phyloP scores from a whole-genome alignment of 2,797 vertebrate genomes.

The Setipinna tenuifilis region DNA sequence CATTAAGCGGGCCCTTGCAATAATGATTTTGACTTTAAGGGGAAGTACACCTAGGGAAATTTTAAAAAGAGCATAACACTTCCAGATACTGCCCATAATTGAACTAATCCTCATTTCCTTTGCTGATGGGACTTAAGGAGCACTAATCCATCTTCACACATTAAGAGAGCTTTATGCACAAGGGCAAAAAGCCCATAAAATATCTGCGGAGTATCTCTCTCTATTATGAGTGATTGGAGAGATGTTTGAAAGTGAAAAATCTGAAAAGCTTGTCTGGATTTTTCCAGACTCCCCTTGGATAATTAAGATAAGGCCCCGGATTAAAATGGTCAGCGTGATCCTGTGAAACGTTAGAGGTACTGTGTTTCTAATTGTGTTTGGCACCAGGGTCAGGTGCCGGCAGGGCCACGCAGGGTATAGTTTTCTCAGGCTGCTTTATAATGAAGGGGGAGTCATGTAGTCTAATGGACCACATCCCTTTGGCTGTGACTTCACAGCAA shows the following conservation, averaged over 20 bases:
- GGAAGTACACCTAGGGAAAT: not conserved
- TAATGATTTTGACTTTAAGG: conserved; percentile 4
- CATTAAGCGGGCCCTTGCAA: not conserved
- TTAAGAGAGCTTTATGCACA: not conserved
- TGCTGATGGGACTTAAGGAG: not conserved
- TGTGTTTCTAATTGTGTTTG: conserved; percentile 81
- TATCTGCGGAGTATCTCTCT: not conserved
- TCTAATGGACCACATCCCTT: conserved; percentile 94
- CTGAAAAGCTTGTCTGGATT: conserved; percentile 46
- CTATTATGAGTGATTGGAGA: conserved; percentile 27
- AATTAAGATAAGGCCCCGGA: conserved; percentile 78
- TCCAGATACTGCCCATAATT: not conserved
- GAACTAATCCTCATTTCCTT: conserved; percentile 1
- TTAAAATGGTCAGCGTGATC: conserved; percentile 76
- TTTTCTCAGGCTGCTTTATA: conserved; percentile 87
- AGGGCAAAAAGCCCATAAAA: not conserved
- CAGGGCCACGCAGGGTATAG: conserved; percentile 79
- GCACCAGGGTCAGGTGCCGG: conserved; percentile 85
- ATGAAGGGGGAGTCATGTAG: conserved; percentile 84
- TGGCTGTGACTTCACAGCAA: conserved; percentile 80
- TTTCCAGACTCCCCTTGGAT: conserved; percentile 65
- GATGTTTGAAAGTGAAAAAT: conserved; percentile 39
- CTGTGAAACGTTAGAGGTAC: conserved; percentile 85
- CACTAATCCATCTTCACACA: conserved; percentile 18
- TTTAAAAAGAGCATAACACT: not conserved